These are phyloP conservation scores for Leucopternis melanops DNA, from an alignment of 2,113 vertebrate genomes.

Conservation along the genomic window DNA sequence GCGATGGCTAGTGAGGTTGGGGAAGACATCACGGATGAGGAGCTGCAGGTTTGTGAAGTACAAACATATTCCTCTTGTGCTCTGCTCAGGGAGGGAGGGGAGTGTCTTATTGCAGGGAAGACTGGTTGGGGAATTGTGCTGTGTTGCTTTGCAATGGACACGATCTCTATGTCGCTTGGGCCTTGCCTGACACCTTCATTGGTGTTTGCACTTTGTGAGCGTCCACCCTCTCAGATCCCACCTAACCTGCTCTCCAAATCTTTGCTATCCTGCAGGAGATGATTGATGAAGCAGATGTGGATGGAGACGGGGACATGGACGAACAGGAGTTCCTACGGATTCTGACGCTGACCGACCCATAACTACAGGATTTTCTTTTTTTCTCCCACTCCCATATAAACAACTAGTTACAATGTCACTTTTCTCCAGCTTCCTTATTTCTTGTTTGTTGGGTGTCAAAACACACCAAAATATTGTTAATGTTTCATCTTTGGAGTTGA, in stretches of 20 bases:
- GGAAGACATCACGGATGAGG: slow-evolving; percentile 87
- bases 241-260: neutral
- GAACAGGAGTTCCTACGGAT: slow-evolving; percentile 89
- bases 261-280: slow-evolving; percentile 77
- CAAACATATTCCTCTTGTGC: neutral
- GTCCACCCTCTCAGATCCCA: neutral
- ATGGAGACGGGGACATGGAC: slow-evolving; percentile 87
- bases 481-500: neutral
- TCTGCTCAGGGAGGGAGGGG: neutral
- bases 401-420: neutral
- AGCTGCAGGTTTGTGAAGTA: slow-evolving; percentile 80
- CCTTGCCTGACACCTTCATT: neutral
- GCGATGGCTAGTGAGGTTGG: slow-evolving; percentile 85
- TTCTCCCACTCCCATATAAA: neutral
- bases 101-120: neutral
- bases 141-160: neutral
- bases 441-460: neutral
- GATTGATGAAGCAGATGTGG: slow-evolving; percentile 89
- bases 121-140: neutral
- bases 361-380: slow-evolving; percentile 52
- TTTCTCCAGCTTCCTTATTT: neutral
- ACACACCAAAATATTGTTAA: neutral
- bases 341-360: slow-evolving; percentile 88
- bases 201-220: neutral
- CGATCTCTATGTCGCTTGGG: neutral